Base-by-base conservation (phyloP, 1,140 invertebrate genomes). In the Drosophila tristis region DNA sequence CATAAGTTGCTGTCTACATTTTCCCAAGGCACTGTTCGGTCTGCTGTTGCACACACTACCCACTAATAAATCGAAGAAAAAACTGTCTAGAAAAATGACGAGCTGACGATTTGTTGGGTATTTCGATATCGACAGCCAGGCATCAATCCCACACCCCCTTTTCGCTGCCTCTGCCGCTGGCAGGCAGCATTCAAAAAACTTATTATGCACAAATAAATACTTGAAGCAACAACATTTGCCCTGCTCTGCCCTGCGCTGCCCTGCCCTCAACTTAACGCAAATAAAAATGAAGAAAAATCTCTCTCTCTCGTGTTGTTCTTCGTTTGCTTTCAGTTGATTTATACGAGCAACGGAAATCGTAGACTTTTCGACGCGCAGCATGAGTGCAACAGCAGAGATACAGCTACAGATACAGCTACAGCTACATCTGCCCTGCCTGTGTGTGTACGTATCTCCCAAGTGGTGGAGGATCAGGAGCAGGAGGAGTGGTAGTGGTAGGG, bases 181-280 rank as follows among this genome's bases (percentile, higher is more conserved):
- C 35, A 54, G 53, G 25, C 45, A 53, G 45, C 56, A 67, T 68
- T 60, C 50, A 70, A 74, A 89, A 82, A 89, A 84, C 85, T 89
- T 89, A 87, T 87, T 87, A 87, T 89, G 79, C 84, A 84, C 84
- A 87, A 87, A 87, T 87, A 87, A 87, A 89, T 82, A 89, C 64
- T 51, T 25, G 50, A 50, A 51, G 15, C 66, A 53, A 70, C 56
- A 71, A 60, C 48, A 61, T 54, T 51, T 61, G 61, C 25, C 67
- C 53, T 39, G 26, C 26, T n/a, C n/a, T n/a, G n/a, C n/a, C n/a
- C n/a, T n/a, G n/a, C n/a, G n/a, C n/a, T n/a, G n/a, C n/a, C 5
- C 26, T 53, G 23, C 23, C 23, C 20, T 20, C 20, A 20, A 20
- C 20, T 20, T 71, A 50, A 63, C 49, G 68, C 54, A 81, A 64